Evolutionary conservation across 2,113 vertebrate genomes (phyloP).

Genomic region (Muscicapa adusta): DNA sequence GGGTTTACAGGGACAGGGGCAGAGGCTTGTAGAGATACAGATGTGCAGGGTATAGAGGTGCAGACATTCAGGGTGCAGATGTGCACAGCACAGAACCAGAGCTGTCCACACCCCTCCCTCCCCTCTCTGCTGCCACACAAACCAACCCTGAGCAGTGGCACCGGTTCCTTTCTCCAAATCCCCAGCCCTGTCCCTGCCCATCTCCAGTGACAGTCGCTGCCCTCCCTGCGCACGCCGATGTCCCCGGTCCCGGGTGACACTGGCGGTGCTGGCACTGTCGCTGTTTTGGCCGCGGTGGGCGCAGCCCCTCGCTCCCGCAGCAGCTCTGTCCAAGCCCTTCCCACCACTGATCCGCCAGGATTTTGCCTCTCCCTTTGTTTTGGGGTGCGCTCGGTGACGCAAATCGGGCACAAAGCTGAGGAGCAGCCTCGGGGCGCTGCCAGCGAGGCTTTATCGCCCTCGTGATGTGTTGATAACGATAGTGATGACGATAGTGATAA

Average conservation of each 20-base stretch:
- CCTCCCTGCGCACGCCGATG: neutral
- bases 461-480: neutral
- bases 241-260: neutral
- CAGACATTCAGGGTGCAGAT: neutral
- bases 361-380: neutral
- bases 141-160: fast-evolving
- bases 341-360: neutral
- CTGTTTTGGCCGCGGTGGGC: neutral
- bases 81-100: neutral
- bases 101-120: too few species aligned
- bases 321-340: neutral
- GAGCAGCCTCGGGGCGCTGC: neutral
- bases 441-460: neutral
- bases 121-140: neutral
- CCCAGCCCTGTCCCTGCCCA: neutral
- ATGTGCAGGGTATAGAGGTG: neutral
- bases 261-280: neutral
- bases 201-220: neutral
- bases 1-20: too few species aligned
- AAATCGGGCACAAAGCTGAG: neutral
- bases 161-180: neutral
- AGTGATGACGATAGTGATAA: neutral
- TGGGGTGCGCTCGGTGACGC: neutral
- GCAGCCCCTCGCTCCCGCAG: fast-evolving
- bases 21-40: neutral